Evolutionary conservation across 2,797 vertebrate genomes (phyloP).

Genomic region (Periophthalmus magnuspinnatus): DNA sequence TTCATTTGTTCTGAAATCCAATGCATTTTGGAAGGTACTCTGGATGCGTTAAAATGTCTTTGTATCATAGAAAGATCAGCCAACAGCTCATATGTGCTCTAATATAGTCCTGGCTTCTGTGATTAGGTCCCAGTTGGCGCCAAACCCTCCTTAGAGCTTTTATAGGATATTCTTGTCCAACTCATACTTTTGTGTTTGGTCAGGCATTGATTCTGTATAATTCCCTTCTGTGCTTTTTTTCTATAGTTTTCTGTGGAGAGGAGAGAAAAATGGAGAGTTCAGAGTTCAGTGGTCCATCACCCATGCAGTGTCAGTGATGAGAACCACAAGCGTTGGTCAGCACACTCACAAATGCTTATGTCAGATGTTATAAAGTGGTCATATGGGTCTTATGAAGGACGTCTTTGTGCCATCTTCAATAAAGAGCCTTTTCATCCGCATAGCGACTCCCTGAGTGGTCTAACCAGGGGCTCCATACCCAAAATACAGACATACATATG

Average conservation of each 20-base stretch:
- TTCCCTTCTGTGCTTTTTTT: slow-evolving; percentile 10
- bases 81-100: slow-evolving; percentile 33
- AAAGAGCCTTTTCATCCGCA: slow-evolving; percentile 67
- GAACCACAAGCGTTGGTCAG: slow-evolving; percentile 62
- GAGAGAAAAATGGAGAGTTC: slow-evolving; percentile 24
- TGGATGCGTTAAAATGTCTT: slow-evolving; percentile 10
- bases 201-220: slow-evolving; percentile 31
- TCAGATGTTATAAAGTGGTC: slow-evolving; percentile 71
- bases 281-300: slow-evolving; percentile 51
- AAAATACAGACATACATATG: slow-evolving; percentile 70
- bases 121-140: slow-evolving; percentile 26
- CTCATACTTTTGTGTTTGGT: slow-evolving; percentile 34
- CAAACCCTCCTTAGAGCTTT: slow-evolving; percentile 44
- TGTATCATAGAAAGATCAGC: slow-evolving; percentile 34
- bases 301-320: slow-evolving; percentile 57
- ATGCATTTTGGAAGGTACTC: neutral
- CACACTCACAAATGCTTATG: slow-evolving; percentile 71
- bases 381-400: slow-evolving; percentile 69
- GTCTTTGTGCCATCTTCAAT: slow-evolving; percentile 71
- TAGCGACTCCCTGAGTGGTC: slow-evolving; percentile 54
- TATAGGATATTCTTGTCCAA: slow-evolving; percentile 49
- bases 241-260: slow-evolving; percentile 19
- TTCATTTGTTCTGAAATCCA: neutral
- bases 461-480: slow-evolving; percentile 50
- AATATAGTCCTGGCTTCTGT: slow-evolving; percentile 32